Percentiles rank a stretch among this genome's conserved stretches.
These are phyloP conservation scores for Andrena fulva DNA, from an alignment of 2,888 invertebrate species.

Conservation along the genomic window DNA sequence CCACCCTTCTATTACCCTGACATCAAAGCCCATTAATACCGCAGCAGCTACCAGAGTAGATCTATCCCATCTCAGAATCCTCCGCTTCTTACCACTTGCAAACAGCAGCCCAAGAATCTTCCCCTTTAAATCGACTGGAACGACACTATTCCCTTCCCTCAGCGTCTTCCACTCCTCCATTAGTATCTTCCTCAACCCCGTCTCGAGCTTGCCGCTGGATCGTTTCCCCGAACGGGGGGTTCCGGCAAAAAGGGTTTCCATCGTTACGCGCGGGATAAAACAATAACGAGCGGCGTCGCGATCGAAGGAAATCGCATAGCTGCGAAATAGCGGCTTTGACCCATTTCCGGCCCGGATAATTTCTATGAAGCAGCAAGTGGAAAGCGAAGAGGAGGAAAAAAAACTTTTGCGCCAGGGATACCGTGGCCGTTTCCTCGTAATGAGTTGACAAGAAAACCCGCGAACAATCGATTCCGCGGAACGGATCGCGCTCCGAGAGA, in stretches of 20 bases:
- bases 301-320: constrained; percentile 42
- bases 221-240: not conserved
- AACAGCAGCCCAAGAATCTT: not conserved
- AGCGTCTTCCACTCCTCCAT: not conserved
- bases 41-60: not conserved
- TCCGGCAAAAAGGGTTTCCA: constrained; percentile 16
- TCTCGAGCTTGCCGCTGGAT: not conserved
- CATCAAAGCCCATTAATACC: not conserved
- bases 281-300: constrained; percentile 34
- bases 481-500: constrained; percentile 70
- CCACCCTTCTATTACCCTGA: not conserved
- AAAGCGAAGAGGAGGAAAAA: constrained; percentile 31
- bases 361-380: constrained; percentile 41
- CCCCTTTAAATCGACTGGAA: not conserved
- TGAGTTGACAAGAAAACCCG: constrained; percentile 61
- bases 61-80: not conserved
- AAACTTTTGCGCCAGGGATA: constrained; percentile 43
- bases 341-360: constrained; percentile 46
- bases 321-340: constrained; percentile 53
- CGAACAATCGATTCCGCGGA: constrained; percentile 73
- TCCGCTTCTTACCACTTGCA: not conserved
- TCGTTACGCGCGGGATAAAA: constrained; percentile 43
- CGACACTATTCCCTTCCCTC: constrained; percentile 3
- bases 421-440: constrained; percentile 60
- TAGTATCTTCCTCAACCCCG: not conserved